Evolutionary conservation across 2,797 vertebrate species (phyloP).

Genomic region (Morelia viridis): DNA sequence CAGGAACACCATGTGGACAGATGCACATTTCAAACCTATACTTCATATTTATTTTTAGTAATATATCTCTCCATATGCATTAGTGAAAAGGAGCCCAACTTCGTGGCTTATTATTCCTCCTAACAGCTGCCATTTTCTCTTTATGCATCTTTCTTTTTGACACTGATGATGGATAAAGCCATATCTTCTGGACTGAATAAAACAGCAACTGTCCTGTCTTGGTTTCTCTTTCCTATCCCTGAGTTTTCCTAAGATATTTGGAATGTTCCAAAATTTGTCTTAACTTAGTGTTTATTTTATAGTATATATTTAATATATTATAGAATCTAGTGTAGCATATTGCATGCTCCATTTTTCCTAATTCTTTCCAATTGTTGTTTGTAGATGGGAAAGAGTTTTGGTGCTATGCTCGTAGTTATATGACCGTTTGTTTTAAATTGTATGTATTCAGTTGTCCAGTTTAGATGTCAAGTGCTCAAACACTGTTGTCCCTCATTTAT

Average conservation of each 20-base stretch:
- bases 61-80: background rate
- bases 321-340: background rate
- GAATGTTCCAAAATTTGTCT: background rate
- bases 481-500: constrained; percentile 63
- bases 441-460: constrained; percentile 57
- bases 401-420: constrained; percentile 38
- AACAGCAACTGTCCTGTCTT: background rate
- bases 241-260: background rate
- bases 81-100: background rate
- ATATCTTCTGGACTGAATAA: background rate
- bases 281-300: constrained; percentile 4
- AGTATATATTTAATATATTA: background rate
- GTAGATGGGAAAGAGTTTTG: background rate
- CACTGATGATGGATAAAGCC: background rate
- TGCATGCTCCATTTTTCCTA: background rate
- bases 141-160: background rate
- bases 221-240: background rate
- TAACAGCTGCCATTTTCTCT: constrained; percentile 17
- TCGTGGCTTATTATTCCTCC: background rate
- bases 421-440: constrained; percentile 46
- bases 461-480: constrained; percentile 50
- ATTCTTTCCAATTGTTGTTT: background rate
- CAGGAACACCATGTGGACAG: background rate
- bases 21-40: background rate
- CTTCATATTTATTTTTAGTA: background rate